Conservation (phyloP, 1,140 invertebrate species). For the Contarinia nasturtii region DNA sequence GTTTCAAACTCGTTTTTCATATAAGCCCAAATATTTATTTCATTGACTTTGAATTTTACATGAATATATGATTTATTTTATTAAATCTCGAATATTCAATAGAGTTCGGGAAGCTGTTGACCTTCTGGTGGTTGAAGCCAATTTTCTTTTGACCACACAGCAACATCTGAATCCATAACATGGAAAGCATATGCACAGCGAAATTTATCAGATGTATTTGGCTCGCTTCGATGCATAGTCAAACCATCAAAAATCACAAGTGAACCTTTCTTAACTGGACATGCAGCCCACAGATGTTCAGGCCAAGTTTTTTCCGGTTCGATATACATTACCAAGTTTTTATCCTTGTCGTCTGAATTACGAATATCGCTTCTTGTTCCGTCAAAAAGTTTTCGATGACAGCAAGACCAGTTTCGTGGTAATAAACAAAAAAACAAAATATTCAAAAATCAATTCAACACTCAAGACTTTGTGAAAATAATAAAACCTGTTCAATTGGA, state of each 20-base stretch:
- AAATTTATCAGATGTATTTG: constrained; percentile 55
- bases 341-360: neutral
- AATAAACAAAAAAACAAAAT: no score
- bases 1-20: no score
- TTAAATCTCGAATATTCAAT: no score
- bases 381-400: neutral
- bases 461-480: no score
- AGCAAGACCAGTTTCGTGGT: neutral
- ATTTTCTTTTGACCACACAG: constrained; percentile 53
- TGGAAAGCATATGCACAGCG: constrained; percentile 87
- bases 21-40: no score
- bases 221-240: constrained; percentile 73
- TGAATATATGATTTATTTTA: no score
- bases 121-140: constrained; percentile 47
- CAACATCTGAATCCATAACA: constrained; percentile 52
- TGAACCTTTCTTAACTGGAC: constrained; percentile 60
- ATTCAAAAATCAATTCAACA: no score
- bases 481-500: no score
- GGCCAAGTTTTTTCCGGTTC: neutral
- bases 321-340: neutral
- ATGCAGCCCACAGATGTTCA: constrained; percentile 24
- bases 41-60: no score
- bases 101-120: neutral
- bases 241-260: constrained; percentile 72
- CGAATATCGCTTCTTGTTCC: neutral